Evolutionary conservation across 2,113 vertebrate species (phyloP), one percentile per base, ranked within the genome.

Genomic region (Herpetotheres cachinnans): DNA sequence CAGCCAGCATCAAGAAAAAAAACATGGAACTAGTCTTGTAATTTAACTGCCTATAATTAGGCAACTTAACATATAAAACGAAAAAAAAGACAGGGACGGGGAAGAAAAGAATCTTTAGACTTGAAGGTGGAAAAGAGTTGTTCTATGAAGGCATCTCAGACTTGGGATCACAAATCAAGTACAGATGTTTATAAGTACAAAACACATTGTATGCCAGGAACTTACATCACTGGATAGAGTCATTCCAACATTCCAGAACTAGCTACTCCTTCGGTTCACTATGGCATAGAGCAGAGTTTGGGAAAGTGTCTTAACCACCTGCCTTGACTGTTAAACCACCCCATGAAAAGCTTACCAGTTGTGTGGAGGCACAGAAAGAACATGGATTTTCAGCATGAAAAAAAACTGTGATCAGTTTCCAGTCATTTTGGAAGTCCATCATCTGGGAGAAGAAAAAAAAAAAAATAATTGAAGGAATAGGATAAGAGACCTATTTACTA

Each of bases 381-480:
- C 99, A 99, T 11, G 97, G 95, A 84, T 97, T 98, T 89, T 98
- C 97, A 49, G 98, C 98, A 70, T 98, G 98, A n/a, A 99, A 98
- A 95, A 99, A 99, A 62, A 99, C 96, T 19, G 98, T 99, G 96
- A 99, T 98, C 89, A 99, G 97, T 96, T 99, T 99, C 99, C 99
- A 99, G 95, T 99, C 99, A 16, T 98, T 98, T 52, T 98, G 91
- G 93, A 99, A 99, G 93, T 99, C 97, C 89, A 99, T 97, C 26
- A 94, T 76, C 99, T 99, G 69, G 49, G 30, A 82, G 78, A 9
- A 26, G n/a, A n/a, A 87, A 94, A 40, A 63, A 21, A 71, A 85
- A 59, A 38, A 42, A 70, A 4, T 42, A 26, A 32, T 56, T 13
- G 16, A 65, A 89, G 34, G 27, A 67, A 24, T 13, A 46, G 4